Evolutionary conservation across 2,113 vertebrate genomes (phyloP).

Genomic region (Empidonax alnorum): DNA sequence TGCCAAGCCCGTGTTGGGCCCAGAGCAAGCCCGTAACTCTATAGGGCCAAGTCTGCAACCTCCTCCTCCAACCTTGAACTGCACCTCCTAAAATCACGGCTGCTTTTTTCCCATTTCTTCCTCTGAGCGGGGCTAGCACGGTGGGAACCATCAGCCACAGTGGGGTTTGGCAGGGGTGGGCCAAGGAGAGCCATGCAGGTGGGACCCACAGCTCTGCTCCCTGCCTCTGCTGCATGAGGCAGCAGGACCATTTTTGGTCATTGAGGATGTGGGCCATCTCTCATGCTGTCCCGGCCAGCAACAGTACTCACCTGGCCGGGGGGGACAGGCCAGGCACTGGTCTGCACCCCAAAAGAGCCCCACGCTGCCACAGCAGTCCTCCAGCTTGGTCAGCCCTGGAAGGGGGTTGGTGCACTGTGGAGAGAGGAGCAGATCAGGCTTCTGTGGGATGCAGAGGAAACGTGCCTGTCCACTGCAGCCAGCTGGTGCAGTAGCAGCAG

Average conservation of each 20-base stretch:
- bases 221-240: rapidly evolving
- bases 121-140: neutral
- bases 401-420: constrained; percentile 89
- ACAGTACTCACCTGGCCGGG: constrained; percentile 86
- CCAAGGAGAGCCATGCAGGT: neutral
- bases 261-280: rapidly evolving
- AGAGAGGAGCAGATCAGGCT: constrained; percentile 28
- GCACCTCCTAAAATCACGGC: neutral
- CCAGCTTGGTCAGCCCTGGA: constrained; percentile 86
- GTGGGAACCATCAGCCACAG: neutral
- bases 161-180: neutral
- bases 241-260: neutral
- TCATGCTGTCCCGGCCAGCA: rapidly evolving
- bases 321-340: constrained; percentile 87
- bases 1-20: constrained; percentile 60
- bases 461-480: rapidly evolving
- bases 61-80: neutral
- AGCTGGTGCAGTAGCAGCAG: rapidly evolving
- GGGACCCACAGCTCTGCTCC: rapidly evolving
- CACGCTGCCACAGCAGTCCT: constrained; percentile 94
- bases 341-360: constrained; percentile 90
- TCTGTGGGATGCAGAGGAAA: neutral
- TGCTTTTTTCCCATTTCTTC: constrained; percentile 3
- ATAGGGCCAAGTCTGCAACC: constrained; percentile 18
- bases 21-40: constrained; percentile 49